These are phyloP conservation scores for Gymnodraco acuticeps DNA, from an alignment of 2,797 vertebrate species.

Conservation along the genomic window DNA sequence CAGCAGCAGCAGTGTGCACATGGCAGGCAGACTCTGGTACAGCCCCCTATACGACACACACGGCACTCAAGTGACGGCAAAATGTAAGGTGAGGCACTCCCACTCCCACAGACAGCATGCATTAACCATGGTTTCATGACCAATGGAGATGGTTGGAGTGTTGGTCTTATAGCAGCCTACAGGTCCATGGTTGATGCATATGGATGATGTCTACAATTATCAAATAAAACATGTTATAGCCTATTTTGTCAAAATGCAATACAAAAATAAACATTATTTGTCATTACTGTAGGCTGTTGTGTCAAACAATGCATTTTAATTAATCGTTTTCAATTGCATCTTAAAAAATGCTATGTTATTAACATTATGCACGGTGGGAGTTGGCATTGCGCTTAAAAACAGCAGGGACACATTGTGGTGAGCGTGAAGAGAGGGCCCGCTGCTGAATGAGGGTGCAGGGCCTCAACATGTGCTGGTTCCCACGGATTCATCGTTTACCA, in stretches of 20 bases:
- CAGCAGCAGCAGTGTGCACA: constrained; percentile 79
- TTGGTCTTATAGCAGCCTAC: constrained; percentile 33
- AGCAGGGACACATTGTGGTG: constrained; percentile 68
- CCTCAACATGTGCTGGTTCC: constrained; percentile 79
- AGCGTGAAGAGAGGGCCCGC: constrained; percentile 36
- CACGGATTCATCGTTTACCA: constrained; percentile 70
- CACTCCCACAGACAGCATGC: constrained; percentile 83
- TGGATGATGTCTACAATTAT: neutral
- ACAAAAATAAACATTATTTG: constrained; percentile 4
- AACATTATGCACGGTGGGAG: constrained; percentile 60
- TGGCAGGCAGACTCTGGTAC: constrained; percentile 74
- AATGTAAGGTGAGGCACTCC: constrained; percentile 91
- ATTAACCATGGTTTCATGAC: constrained; percentile 86
- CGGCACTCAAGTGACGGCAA: constrained; percentile 89
- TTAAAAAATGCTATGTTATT: constrained; percentile 1
- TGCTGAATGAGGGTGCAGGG: constrained; percentile 63
- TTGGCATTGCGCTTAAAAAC: constrained; percentile 59
- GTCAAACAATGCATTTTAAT: constrained; percentile 33
- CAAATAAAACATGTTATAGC: constrained; percentile 9
- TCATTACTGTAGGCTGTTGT: constrained; percentile 12
- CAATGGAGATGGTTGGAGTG: constrained; percentile 65
- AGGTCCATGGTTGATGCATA: constrained; percentile 13
- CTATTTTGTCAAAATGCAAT: constrained; percentile 26
- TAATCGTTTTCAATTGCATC: constrained; percentile 32
- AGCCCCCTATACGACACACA: constrained; percentile 82